Base-by-base conservation (phyloP, 1,140 invertebrate genomes). In the Calliphora vicina region DNA sequence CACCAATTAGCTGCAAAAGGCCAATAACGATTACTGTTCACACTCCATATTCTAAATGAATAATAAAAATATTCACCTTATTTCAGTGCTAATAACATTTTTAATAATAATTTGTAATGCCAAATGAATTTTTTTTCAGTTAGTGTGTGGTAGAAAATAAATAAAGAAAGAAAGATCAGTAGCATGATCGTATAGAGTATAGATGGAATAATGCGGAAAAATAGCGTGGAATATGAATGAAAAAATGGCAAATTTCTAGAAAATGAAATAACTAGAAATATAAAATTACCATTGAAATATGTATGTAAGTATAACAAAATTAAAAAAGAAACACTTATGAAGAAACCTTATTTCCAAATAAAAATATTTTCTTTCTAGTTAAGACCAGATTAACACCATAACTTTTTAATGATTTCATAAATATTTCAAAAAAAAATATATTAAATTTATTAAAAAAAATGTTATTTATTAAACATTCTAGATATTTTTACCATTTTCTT, bases 21-120 rank as follows among this genome's bases (percentile, higher is more conserved):
- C 82, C 76, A 84, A 85, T 83, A 87, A 73, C 87, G 87, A 88
- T 88, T 88, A 88, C 80, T 85, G 82, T 85, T 86, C 86, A 82
- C 82, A 85, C 80, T 85, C 85, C 85, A 86, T 85, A 57, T n/a
- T 57, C 15, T 57, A n/a, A 57, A n/a, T 57, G 15, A n/a, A 57
- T 57, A 17, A 57, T n/a, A 57, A 57, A 57, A 57, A 17, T 57
- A 57, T 57, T 57, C 50, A 57, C 50, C 50, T 17, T 57, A 57
- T 57, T n/a, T 57, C n/a, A 57, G 15, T 57, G n/a, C 13, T n/a
- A 57, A 57, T 57, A 57, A 57, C n/a, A 17, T 57, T 57, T 57
- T 57, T n/a, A 57, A 57, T 57, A 57, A 57, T 15, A 17, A 17
- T 57, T 57, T 57, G 4, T 15, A 57, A 57, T n/a, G n/a, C 12